Evolutionary conservation across 2,113 vertebrate species (phyloP), one percentile per base, ranked within the genome.

Genomic region (Poecilia latipinna): DNA sequence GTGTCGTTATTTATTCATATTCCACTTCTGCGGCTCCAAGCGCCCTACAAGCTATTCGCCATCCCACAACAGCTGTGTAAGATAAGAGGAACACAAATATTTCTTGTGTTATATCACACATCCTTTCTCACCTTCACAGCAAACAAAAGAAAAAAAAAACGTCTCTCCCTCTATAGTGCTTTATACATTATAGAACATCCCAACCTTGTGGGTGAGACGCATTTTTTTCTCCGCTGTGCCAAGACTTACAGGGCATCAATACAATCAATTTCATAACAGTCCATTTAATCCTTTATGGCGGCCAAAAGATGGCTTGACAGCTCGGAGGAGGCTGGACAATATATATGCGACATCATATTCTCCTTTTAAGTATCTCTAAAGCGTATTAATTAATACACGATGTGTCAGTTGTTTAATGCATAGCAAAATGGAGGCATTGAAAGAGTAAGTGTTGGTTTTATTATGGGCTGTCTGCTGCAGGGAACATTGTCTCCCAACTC

Each of bases 21-120:
- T 76, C 66, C 42, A 48, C 26, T 60, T 54, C 48, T 77, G 57
- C 37, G 44, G 65, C 64, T 67, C 64, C 44, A 48, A 19, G 4
- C 15, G 32, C 15, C 48, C 12, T 8, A 24, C 29, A 28, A 61
- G 37, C 22, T 39, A 70, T 70, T 70, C 51, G 28, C n/a, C 66
- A 61, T 33, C 62, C 39, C 66, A 61, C 57, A 75, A 67, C 76
- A 74, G 73, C 70, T 74, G 79, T 65, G 69, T 72, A 37, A 77
- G 77, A 77, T 67, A 71, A 26, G 66, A 70, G 61, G 29, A 12
- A 24, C 13, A 37, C 51, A 65, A 78, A 72, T 17, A 64, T 61
- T 68, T 68, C 70, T 71, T 29, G 4, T 66, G 15, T 70, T 44
- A 44, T 32, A 26, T 65, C 37, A 37, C 44, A 68, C 8, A 61